A percentile compares a stretch with the other conserved stretches of the same genome.
These are phyloP conservation scores for Oscheius sp. DNA, from an alignment of 2,888 invertebrate species.

Conservation along the genomic window DNA sequence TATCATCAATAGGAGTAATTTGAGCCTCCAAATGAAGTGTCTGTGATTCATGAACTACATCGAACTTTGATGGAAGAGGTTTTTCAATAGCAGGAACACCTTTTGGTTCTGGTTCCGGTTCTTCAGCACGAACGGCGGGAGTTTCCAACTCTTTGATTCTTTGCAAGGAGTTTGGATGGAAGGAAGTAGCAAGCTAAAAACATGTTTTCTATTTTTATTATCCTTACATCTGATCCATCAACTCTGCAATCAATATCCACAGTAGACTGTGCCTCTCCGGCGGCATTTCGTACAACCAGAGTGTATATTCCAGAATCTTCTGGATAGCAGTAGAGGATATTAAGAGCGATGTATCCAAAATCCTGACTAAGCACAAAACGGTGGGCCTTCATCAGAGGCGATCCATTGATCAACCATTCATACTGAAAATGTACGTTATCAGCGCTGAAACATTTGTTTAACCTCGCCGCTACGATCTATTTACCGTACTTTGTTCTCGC, in stretches of 20 bases:
- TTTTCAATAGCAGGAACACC: conserved; percentile 85
- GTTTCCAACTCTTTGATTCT: conserved; percentile 87
- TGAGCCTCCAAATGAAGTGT: conserved; percentile 92
- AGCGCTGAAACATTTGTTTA: conserved; percentile 16
- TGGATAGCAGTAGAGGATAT: conserved; percentile 94
- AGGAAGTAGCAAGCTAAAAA: conserved; percentile 81
- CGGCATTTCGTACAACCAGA: conserved; percentile 79
- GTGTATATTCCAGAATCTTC: conserved; percentile 90
- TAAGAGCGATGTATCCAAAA: conserved; percentile 95
- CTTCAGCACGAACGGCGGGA: conserved; percentile 77
- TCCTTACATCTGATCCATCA: conserved; percentile 52
- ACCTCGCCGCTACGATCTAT: not conserved
- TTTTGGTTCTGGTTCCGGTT: conserved; percentile 80
- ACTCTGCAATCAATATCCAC: conserved; percentile 75
- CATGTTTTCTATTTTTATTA: too few relatives aligned
- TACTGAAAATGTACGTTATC: conserved; percentile 74
- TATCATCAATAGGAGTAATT: conserved; percentile 64
- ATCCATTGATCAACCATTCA: conserved; percentile 97
- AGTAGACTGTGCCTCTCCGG: conserved; percentile 92
- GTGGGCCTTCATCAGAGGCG: conserved; percentile 78
- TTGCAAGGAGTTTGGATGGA: conserved; percentile 89
- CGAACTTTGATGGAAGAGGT: conserved; percentile 82
- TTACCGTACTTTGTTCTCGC: conserved; percentile 7
- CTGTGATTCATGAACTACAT: conserved; percentile 84
- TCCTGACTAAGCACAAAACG: conserved; percentile 84